Conservation (phyloP, 2,888 invertebrate genomes). For the Tachystola acroxantha region DNA sequence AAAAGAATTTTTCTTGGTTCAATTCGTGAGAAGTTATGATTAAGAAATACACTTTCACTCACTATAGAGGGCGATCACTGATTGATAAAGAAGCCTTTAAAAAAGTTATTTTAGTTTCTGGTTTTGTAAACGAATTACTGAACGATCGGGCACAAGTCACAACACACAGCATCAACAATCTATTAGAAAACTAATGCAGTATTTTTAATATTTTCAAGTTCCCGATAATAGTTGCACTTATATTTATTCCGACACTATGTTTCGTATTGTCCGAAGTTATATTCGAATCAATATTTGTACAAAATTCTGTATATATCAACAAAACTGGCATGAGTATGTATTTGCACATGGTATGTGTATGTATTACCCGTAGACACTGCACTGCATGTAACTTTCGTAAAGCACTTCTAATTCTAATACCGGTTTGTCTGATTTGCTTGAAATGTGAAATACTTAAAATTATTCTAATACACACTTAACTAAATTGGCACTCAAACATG, state of each 20-base stretch:
- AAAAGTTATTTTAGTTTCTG: no score
- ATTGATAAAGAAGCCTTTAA: no score
- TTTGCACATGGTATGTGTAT: conserved; percentile 39
- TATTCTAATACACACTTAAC: conserved; percentile 15
- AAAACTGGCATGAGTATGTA: conserved; percentile 32
- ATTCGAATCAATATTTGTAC: background rate
- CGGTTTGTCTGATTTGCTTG: conserved; percentile 8
- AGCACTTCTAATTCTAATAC: conserved; percentile 27
- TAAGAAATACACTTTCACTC: no score
- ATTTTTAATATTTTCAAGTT: no score
- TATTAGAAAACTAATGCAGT: no score
- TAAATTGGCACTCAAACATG: conserved; percentile 56
- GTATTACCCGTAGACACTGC: conserved; percentile 42
- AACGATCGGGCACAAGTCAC: no score
- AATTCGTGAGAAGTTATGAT: no score
- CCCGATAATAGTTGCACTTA: no score
- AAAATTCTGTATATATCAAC: background rate
- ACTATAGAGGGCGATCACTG: no score
- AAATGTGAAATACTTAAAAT: conserved; percentile 17
- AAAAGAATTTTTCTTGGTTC: no score
- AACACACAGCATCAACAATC: no score
- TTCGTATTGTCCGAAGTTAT: background rate
- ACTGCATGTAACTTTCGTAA: conserved; percentile 50
- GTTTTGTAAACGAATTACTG: no score
- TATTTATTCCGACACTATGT: background rate